Evolutionary conservation across 1,140 invertebrate genomes (phyloP).

Genomic region (Zaprionus davidi): DNA sequence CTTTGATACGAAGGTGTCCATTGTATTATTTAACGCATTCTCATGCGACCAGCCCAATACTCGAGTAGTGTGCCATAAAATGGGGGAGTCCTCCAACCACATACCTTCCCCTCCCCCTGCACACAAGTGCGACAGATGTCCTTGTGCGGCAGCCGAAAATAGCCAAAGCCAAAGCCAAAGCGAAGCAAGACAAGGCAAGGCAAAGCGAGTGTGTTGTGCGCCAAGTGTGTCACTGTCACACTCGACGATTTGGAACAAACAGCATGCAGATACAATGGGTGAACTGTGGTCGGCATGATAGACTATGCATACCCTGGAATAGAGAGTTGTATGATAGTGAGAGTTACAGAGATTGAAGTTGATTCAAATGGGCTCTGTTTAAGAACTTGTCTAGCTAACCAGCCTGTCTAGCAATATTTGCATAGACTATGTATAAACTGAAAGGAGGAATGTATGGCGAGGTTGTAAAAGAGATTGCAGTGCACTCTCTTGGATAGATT

Average conservation of each 20-base stretch:
- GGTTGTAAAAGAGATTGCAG: not conserved
- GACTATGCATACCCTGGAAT: conserved; percentile 4
- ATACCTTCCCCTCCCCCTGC: conserved; percentile 7
- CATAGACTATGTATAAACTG: not conserved
- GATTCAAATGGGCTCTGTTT: not conserved
- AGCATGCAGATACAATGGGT: conserved; percentile 18
- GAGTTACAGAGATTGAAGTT: not conserved
- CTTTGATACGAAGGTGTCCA: conserved; percentile 67
- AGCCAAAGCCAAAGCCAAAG: conserved; percentile 40
- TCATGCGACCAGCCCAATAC: conserved; percentile 27
- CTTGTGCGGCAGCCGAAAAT: conserved; percentile 75
- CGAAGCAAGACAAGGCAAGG: not conserved
- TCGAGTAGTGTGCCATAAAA: conserved; percentile 33
- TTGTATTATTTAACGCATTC: conserved; percentile 74
- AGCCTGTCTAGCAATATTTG: no score
- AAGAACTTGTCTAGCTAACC: not conserved
- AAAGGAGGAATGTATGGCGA: not conserved
- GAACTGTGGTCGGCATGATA: not conserved
- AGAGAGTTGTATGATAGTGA: not conserved
- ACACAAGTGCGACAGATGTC: conserved; percentile 72
- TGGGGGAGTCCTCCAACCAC: conserved; percentile 11
- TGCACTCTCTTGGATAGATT: not conserved
- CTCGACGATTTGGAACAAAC: conserved; percentile 73
- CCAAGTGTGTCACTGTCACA: conserved; percentile 80
- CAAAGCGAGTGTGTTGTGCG: conserved; percentile 5